Evolutionary conservation across 2,888 invertebrate genomes (phyloP).

Genomic region (Metallyticus violacea): DNA sequence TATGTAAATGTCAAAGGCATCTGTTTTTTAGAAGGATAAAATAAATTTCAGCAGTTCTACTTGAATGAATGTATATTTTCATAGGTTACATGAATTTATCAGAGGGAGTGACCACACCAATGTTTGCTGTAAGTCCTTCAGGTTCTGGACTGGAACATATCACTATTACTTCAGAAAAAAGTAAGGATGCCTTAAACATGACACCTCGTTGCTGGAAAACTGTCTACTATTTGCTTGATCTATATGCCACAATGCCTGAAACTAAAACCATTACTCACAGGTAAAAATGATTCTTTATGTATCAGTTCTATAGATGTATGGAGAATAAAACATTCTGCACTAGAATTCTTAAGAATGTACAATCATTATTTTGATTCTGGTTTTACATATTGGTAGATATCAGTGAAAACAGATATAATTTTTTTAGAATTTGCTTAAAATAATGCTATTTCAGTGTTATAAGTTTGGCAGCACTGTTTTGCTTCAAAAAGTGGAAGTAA

Average conservation of each 20-base stretch:
- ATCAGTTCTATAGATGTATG: no score
- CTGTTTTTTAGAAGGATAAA: not conserved
- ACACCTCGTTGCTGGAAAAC: constrained; percentile 90
- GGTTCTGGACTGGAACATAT: constrained; percentile 55
- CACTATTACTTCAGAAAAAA: constrained; percentile 52
- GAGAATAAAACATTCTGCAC: no score
- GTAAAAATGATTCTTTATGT: no score
- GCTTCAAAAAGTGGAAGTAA: no score
- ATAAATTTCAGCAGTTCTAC: not conserved
- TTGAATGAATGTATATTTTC: not conserved
- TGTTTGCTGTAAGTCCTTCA: constrained; percentile 61
- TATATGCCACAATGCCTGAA: constrained; percentile 93
- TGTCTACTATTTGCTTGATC: constrained; percentile 84
- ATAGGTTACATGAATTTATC: constrained; percentile 76
- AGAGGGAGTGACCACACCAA: constrained; percentile 70
- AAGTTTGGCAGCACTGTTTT: no score
- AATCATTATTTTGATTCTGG: no score
- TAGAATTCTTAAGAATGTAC: no score
- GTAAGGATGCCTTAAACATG: constrained; percentile 43
- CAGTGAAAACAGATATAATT: no score
- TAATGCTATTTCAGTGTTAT: no score
- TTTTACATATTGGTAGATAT: no score
- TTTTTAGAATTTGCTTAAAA: no score
- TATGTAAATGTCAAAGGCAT: not conserved
- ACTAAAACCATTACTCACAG: constrained; percentile 86